phyloP scores from a whole-genome alignment of 2,113 vertebrate species.

The Forbesichthys agassizii region DNA sequence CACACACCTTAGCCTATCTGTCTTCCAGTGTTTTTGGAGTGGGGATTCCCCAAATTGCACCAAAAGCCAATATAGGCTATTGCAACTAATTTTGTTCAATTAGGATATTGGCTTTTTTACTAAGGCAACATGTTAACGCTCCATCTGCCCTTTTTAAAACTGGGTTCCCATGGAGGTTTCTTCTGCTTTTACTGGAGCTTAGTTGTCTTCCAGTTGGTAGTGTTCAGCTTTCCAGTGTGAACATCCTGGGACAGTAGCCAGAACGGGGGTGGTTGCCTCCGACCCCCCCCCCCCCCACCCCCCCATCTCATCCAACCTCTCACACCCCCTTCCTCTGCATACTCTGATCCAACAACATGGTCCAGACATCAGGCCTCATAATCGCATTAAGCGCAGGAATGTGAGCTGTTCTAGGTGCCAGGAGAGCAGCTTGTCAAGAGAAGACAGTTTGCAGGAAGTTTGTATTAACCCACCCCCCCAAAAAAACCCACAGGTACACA shows the following conservation, averaged over 20 bases:
- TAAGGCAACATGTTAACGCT: conserved; percentile 5
- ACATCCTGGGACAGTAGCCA: conserved; percentile 41
- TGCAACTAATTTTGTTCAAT: too few species aligned
- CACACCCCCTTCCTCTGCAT: conserved; percentile 38
- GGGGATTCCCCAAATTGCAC: background rate
- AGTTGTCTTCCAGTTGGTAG: conserved; percentile 17
- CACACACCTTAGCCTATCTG: conserved; percentile 11
- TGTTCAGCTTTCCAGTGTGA: conserved; percentile 6
- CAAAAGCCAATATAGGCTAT: background rate
- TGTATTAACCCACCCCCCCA: background rate
- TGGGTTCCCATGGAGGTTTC: background rate
- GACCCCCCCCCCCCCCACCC: background rate
- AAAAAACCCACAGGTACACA: too few species aligned
- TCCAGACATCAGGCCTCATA: conserved; percentile 55
- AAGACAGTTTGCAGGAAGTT: conserved; percentile 20
- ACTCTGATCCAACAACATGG: conserved; percentile 38
- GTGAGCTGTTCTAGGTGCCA: conserved; percentile 32
- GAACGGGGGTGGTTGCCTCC: background rate
- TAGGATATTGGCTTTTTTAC: background rate
- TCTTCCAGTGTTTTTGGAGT: conserved; percentile 16
- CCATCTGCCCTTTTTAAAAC: background rate
- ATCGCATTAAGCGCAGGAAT: conserved; percentile 67
- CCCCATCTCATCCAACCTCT: background rate
- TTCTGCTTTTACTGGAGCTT: background rate
- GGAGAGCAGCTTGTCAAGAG: conserved; percentile 29